Base-by-base conservation (phyloP, 1,140 invertebrate genomes). In the Trachymyrmex septentrionalis region DNA sequence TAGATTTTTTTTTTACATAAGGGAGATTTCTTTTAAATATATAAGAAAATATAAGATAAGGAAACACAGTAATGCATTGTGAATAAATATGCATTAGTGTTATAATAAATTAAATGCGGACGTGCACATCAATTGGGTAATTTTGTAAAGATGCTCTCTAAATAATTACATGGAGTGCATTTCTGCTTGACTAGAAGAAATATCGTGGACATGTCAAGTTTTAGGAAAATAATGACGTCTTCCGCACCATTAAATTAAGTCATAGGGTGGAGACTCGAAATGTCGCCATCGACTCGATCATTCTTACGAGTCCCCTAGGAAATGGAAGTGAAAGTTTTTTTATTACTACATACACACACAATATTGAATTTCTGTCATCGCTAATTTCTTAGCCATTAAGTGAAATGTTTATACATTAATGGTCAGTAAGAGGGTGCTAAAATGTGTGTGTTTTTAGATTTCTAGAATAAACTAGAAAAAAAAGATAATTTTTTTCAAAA, bases 251-350 rank as follows among this genome's bases (percentile, higher is more conserved):
- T 89, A 87, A 61, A 85, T 86, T 77, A 71, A 88, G 66, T 64
- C 38, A 44, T 84, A 84, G 87, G 84, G 77, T 53, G 85, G 73
- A 86, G 76, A 59, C 86, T 89, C 72, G 71, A 86, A 73, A 73
- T 89, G 72, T 76, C n/a, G 34, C 59, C 57, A 48, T 38, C 55
- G 66, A 50, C 59, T n/a, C 76, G 76, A 87, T 89, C 53, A 69
- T 76, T 90, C 80, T 81, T 78, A 76, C 30, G 66, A 53, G 27
- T 87, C 89, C 86, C 86, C 48, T 48, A 87, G 89, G 80, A 90
- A 90, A 90, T 87, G 44, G 90, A 78, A 87, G 80, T 87, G 72
- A 90, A 61, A 85, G 78, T n/a, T 72, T 85, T 73, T 73, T 75
- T 50, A 19, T 38, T 34, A 38, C 48, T 44, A 81, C n/a, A 72